Evolutionary conservation across 1,140 invertebrate species (phyloP).

Genomic region (Arion vulgaris): DNA sequence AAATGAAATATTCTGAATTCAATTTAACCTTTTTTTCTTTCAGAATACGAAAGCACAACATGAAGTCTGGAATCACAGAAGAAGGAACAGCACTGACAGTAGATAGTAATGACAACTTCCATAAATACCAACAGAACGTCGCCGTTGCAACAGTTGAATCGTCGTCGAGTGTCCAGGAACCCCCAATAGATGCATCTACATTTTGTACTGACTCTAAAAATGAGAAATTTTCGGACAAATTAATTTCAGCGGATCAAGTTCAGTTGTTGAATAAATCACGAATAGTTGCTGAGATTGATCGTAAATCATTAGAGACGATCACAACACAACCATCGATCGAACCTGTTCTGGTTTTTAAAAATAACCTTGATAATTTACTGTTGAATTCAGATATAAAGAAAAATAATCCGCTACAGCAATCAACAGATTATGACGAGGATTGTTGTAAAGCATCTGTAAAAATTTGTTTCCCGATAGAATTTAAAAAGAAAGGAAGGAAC

Average conservation of each 20-base stretch:
- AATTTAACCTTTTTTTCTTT: too few species aligned
- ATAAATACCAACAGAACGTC: neutral
- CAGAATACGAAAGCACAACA: too few species aligned
- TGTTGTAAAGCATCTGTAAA: constrained; percentile 20
- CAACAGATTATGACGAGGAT: neutral
- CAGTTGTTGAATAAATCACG: neutral
- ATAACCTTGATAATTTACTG: neutral
- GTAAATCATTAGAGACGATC: neutral
- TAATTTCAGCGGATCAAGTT: neutral
- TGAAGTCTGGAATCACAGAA: neutral
- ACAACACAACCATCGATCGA: neutral
- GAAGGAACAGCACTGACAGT: neutral
- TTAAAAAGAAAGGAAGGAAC: neutral
- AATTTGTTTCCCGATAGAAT: constrained; percentile 35
- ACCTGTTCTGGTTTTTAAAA: neutral
- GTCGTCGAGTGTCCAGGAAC: neutral
- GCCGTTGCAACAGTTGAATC: neutral
- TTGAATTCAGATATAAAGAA: neutral
- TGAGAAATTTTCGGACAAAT: neutral
- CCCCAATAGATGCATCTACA: neutral
- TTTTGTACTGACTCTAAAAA: neutral
- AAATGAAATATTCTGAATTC: too few species aligned
- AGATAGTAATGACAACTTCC: neutral
- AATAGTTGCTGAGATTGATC: neutral
- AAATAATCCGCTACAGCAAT: neutral